Conservation (phyloP, 2,113 vertebrate genomes). For the Solea senegalensis region DNA sequence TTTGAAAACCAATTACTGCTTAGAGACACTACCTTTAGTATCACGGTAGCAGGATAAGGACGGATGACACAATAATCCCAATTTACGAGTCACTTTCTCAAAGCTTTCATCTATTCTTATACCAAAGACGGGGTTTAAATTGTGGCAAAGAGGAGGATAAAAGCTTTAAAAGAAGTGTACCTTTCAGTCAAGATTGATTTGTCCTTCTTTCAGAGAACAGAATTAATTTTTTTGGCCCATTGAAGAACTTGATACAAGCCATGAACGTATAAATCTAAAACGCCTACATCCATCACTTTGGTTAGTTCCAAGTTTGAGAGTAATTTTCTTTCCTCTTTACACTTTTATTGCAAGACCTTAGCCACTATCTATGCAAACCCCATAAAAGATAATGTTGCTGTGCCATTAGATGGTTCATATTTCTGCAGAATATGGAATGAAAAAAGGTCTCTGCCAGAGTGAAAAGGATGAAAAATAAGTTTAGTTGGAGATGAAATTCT, state of each 20-base stretch:
- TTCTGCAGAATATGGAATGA: slow-evolving; percentile 2
- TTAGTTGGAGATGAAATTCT: slow-evolving; percentile 32
- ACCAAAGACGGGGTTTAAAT: no score
- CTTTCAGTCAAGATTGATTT: no score
- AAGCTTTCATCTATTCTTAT: no score
- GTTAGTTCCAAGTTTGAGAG: not conserved
- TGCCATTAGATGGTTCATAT: slow-evolving; percentile 1
- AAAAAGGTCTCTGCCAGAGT: not conserved
- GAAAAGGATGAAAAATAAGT: not conserved
- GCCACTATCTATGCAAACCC: not conserved
- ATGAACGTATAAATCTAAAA: not conserved
- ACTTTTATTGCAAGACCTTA: not conserved
- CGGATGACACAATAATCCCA: no score
- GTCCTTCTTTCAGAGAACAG: no score
- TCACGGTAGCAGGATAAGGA: no score
- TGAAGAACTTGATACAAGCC: not conserved
- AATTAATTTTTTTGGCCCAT: not conserved
- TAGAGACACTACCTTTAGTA: no score
- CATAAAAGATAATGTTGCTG: not conserved
- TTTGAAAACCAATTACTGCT: no score
- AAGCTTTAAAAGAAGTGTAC: no score
- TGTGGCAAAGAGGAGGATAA: no score
- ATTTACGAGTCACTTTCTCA: no score
- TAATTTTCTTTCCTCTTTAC: not conserved
- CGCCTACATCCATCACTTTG: not conserved